Base-by-base conservation (phyloP, 2,113 vertebrate species). In the Dasyprocta punctata region DNA sequence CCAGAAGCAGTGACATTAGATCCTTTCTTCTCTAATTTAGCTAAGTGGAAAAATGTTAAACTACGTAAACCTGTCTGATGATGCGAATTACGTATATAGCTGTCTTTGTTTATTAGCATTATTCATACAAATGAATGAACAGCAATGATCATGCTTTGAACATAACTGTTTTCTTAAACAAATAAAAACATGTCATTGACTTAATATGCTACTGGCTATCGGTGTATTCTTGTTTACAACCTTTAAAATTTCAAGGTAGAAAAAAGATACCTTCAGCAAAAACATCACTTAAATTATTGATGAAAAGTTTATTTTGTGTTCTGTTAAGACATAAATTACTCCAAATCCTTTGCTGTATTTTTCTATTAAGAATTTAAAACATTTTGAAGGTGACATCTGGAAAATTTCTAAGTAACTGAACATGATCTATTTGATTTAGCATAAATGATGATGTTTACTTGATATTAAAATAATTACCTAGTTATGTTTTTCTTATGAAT, bases 381-480 rank as follows among this genome's bases (percentile, higher is more conserved):
- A 95, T 97, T 89, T 96, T 94, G 60, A 84, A 90, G 61, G 49
- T 97, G 88, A 93, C 92, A 96, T 98, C 97, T 98, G 98, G 96
- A 97, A 97, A 96, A 92, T 95, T 92, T 96, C 96, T 97, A 84
- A 96, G 93, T 97, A 97, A 98, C 73, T 96, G 77, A 97, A 83
- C 90, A 90, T 96, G 94, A 97, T 92, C 36, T 92, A 97, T 97
- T 97, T 96, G 90, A 97, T 97, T 98, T 97, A 93, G 47, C 61
- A 86, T 89, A 97, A 98, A 96, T 97, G 63, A 97, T 95, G 87
- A 95, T 95, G 90, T 90, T 97, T 95, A 89, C 63, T 92, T 96
- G 77, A 81, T 95, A 96, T 93, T 94, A 96, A 96, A 95, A 92
- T 49, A 94, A 97, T 94, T 94, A 90, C 30, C 95, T 89, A 90